These are phyloP conservation scores for Papilio demoleus DNA, from an alignment of 2,888 invertebrate species.

Conservation along the genomic window DNA sequence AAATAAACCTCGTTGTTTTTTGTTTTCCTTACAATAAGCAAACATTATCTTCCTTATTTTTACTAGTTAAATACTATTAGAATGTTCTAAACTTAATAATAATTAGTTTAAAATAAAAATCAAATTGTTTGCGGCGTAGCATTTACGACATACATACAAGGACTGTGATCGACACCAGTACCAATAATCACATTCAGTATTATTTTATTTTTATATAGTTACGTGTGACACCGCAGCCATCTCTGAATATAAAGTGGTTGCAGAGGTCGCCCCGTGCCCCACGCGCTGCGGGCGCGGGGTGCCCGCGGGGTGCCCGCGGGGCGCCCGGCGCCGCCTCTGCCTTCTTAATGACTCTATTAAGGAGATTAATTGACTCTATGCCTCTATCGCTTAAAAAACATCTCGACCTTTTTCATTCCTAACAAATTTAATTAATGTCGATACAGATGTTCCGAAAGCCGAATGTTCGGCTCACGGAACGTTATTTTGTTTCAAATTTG, in stretches of 20 bases:
- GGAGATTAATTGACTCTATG: constrained; percentile 77
- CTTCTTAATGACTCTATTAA: constrained; percentile 82
- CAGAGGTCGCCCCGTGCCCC: constrained; percentile 44
- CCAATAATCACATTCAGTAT: too few relatives aligned
- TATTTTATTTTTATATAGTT: constrained; percentile 28
- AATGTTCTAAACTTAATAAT: constrained; percentile 50
- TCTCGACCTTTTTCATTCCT: constrained; percentile 65
- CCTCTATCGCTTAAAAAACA: constrained; percentile 63
- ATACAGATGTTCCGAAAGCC: constrained; percentile 61
- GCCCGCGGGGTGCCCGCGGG: constrained; percentile 54
- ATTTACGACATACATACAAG: too few relatives aligned
- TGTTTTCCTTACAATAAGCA: too few relatives aligned
- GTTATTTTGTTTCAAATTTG: constrained; percentile 41
- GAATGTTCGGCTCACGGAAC: constrained; percentile 43
- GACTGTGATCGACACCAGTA: too few relatives aligned
- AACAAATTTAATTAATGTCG: constrained; percentile 81
- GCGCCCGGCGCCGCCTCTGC: constrained; percentile 67
- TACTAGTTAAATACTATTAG: constrained; percentile 44
- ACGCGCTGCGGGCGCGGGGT: constrained; percentile 45
- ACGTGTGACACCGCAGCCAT: constrained; percentile 46
- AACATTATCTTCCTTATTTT: too few relatives aligned
- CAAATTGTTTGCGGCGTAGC: neutral
- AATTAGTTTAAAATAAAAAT: neutral
- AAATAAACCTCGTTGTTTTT: too few relatives aligned
- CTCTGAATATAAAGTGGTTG: constrained; percentile 64